A percentile compares a stretch with the other conserved stretches of the same genome.
phyloP scores from a whole-genome alignment of 30 jellyfish, hydroid and myxozoan species.

The Catostylus mosaicus region DNA sequence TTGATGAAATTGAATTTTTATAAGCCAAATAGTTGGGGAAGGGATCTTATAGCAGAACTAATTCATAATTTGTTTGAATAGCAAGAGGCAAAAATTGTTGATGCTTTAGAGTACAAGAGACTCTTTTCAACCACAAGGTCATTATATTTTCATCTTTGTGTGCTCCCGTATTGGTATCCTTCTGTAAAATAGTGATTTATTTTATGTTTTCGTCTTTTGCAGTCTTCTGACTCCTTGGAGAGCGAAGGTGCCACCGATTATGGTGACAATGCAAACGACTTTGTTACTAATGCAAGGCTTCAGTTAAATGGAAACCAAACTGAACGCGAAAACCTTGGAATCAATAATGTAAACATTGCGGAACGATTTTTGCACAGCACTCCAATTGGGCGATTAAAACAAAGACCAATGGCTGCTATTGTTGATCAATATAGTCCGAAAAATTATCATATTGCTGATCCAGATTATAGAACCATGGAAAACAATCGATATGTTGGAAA shows the following conservation, averaged over 20 bases:
- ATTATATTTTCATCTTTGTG: no score
- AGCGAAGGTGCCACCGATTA: conserved; percentile 22
- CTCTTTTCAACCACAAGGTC: no score
- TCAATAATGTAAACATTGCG: neutral
- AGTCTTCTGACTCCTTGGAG: conserved; percentile 48
- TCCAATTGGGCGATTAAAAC: conserved; percentile 7
- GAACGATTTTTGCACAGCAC: conserved; percentile 17
- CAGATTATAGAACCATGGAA: neutral
- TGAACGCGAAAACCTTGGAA: neutral
- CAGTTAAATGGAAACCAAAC: neutral
- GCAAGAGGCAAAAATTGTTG: no score
- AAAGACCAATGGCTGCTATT: conserved; percentile 24
- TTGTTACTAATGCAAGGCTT: neutral
- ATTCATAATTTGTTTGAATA: no score
- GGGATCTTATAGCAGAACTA: no score
- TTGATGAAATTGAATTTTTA: no score
- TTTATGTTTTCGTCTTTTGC: neutral
- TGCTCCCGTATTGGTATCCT: no score
- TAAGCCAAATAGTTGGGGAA: no score
- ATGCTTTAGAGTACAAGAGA: no score
- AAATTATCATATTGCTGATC: neutral
- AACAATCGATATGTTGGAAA: neutral
- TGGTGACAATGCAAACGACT: neutral
- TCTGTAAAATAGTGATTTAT: no score
- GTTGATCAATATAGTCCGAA: conserved; percentile 37